These are phyloP conservation scores for Pangasius djambal DNA, from an alignment of 2,797 vertebrate genomes.

Conservation along the genomic window DNA sequence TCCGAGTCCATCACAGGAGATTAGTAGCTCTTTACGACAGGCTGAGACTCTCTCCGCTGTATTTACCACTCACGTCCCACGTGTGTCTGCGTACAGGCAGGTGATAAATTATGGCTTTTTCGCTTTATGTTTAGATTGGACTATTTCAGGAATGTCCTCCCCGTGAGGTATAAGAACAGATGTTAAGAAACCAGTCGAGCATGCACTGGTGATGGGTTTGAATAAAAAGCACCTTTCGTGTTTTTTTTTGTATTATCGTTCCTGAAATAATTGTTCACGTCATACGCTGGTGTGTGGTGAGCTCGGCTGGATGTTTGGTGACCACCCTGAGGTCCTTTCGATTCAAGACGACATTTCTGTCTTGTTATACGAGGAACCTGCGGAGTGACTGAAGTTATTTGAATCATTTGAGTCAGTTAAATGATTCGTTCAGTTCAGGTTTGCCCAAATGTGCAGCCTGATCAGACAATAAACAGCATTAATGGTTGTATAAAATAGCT, in stretches of 20 bases:
- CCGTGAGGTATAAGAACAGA: conserved; percentile 29
- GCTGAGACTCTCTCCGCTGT: not conserved
- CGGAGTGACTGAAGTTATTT: not conserved
- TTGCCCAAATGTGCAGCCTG: not conserved
- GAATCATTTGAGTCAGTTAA: not conserved
- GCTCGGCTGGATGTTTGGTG: no score
- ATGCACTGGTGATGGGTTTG: conserved; percentile 11
- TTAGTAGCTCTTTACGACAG: conserved; percentile 34
- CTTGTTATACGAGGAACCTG: not conserved
- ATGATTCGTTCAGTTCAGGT: not conserved
- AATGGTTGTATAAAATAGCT: not conserved
- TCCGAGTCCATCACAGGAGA: conserved; percentile 40
- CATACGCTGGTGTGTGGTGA: no score
- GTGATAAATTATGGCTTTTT: conserved; percentile 38
- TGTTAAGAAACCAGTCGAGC: conserved; percentile 21
- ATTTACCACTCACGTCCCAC: conserved; percentile 13
- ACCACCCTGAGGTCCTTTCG: no score
- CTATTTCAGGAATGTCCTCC: conserved; percentile 48
- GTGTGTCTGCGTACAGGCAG: conserved; percentile 38
- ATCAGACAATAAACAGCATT: not conserved
- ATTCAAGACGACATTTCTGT: not conserved
- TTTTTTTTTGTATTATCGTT: not conserved
- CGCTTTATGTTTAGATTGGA: conserved; percentile 56
- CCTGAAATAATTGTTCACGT: not conserved
- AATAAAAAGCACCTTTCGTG: conserved; percentile 52